Percentiles rank a stretch among this genome's conserved stretches.
Conservation (phyloP, 2,888 invertebrate species). For the Phyto melanocephala region DNA sequence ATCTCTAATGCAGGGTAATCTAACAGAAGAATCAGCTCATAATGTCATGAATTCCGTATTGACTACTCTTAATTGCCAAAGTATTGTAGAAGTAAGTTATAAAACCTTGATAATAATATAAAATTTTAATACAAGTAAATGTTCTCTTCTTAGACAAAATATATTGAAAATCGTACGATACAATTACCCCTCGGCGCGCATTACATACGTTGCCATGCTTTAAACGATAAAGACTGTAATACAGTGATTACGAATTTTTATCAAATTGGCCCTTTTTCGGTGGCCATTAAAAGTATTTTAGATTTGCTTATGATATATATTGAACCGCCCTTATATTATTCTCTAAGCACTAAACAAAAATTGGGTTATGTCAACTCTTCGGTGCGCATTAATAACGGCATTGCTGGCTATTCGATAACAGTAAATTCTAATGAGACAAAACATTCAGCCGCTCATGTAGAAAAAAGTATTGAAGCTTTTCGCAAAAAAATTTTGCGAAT, state of each 20-base stretch:
- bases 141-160: constrained; percentile 61
- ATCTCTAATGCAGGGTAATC: constrained; percentile 89
- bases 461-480: constrained; percentile 86
- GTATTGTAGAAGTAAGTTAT: constrained; percentile 71
- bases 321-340: constrained; percentile 93
- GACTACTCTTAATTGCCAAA: constrained; percentile 80
- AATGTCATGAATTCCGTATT: constrained; percentile 82
- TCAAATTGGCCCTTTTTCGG: constrained; percentile 84
- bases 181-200: constrained; percentile 85
- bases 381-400: constrained; percentile 86
- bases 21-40: constrained; percentile 83
- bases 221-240: constrained; percentile 87
- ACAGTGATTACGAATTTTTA: constrained; percentile 92
- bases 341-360: constrained; percentile 91
- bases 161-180: constrained; percentile 81
- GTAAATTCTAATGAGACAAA: constrained; percentile 89
- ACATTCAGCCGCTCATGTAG: constrained; percentile 84
- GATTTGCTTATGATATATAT: constrained; percentile 90
- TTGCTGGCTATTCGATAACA: constrained; percentile 88
- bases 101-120: no score
- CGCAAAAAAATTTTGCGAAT: constrained; percentile 82
- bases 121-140: no score
- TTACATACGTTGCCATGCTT: constrained; percentile 84
- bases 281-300: constrained; percentile 83
- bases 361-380: constrained; percentile 90